Evolutionary conservation across 2,113 vertebrate genomes (phyloP), one percentile per base, ranked within the genome.

Genomic region (Ciconia maguari): DNA sequence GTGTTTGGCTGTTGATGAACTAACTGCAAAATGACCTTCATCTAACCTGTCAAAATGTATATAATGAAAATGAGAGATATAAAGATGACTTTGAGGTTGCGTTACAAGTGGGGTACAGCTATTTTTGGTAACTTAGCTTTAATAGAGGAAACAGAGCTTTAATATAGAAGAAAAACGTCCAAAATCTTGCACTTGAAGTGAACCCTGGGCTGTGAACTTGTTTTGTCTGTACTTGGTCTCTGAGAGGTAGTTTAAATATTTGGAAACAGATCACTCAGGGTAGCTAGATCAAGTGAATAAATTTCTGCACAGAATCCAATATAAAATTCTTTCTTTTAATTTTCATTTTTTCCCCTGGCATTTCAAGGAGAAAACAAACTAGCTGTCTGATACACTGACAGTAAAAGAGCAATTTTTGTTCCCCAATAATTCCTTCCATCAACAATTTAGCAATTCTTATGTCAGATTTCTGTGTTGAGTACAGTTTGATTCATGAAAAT

Each of bases 221-320:
- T 61, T 95, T 94, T 95, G 27, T 80, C 38, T 91, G 36, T 91
- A 66, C 30, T 94, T 94, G 42, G 25, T 83, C 49, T 89, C 46
- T 49, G 78, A 81, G 81, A 94, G 96, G 57, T 75, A 85, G 68
- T 83, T 96, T 77, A 81, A 85, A 66, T 93, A 88, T 89, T 87
- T 95, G 61, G 86, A 93, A 97, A 90, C 60, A 54, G 96, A 89
- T 95, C 79, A 79, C 38, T 96, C 44, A 52, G 10, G 51, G 42
- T 54, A 94, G 38, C 57, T 84, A 82, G 70, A 54, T 65, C 48
- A 92, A 87, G 44, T 66, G 54, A 92, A 92, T 72, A 92, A 51
- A 95, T 86, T 78, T 81, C 54, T 84, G 41, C 54, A 42, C 3
- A 21, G 78, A 93, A 90, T 85, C 14, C 82, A 92, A 12, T 69